Percentiles rank a stretch among this genome's conserved stretches.
phyloP scores from a whole-genome alignment of 2,113 vertebrate species.

The Saimiri boliviensis region DNA sequence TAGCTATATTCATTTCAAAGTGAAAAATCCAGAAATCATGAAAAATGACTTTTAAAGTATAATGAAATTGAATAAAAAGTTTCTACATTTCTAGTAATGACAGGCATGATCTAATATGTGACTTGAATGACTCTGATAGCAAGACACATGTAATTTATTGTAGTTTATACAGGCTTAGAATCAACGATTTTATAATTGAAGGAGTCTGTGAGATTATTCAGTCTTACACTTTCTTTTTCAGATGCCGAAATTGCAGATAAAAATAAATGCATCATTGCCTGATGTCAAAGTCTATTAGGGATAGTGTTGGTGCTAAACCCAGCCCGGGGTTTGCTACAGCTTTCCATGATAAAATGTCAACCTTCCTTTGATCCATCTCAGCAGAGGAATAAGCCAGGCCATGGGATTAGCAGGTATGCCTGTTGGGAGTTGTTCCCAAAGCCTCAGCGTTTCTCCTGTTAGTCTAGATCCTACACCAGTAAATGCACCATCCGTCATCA shows the following conservation, averaged over 20 bases:
- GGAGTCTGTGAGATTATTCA: accelerated
- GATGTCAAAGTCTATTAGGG: neutral
- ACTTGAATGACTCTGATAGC: neutral
- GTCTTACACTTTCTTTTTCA: neutral
- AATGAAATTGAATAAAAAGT: neutral
- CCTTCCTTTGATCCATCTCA: neutral
- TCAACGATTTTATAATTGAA: neutral
- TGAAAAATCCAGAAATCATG: slow-evolving; percentile 7
- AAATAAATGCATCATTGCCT: neutral
- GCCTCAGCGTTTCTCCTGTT: accelerated
- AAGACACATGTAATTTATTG: neutral
- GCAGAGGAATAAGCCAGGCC: neutral
- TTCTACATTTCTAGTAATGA: neutral
- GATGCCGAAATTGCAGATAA: neutral
- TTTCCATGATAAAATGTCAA: neutral
- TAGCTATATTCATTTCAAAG: neutral
- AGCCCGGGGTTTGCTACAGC: accelerated
- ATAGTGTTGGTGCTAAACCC: no score
- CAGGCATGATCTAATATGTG: neutral
- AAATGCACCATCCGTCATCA: neutral
- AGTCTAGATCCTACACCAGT: neutral
- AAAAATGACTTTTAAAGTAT: neutral
- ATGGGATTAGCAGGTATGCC: accelerated
- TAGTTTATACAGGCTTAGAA: neutral
- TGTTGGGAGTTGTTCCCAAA: neutral